Evolutionary conservation across 2,888 invertebrate species (phyloP).

Genomic region (Tenthredo mesomela): DNA sequence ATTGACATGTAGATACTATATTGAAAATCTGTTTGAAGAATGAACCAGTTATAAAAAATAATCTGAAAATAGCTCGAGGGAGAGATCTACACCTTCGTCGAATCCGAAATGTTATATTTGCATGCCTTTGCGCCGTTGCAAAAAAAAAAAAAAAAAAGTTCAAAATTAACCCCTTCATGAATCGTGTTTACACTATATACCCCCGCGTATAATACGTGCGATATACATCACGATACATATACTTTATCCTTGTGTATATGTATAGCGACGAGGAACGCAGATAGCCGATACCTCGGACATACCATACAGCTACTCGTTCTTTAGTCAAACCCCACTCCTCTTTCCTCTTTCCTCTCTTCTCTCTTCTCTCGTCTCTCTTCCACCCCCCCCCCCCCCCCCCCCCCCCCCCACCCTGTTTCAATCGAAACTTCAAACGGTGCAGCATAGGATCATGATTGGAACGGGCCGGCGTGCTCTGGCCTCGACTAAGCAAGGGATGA

Average conservation of each 20-base stretch:
- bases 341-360: neutral
- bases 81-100: neutral
- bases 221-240: neutral
- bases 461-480: constrained; percentile 67
- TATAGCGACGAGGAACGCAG: constrained; percentile 52
- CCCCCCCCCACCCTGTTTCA: constrained; percentile 73
- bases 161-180: neutral
- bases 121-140: too few species aligned
- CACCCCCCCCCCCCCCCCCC: constrained; percentile 71
- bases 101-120: neutral
- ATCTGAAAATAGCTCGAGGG: neutral
- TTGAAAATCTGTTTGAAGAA: neutral
- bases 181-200: neutral
- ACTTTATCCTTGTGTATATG: neutral
- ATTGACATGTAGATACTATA: too few species aligned
- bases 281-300: constrained; percentile 71
- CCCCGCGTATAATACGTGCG: neutral
- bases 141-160: neutral
- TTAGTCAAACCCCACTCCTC: constrained; percentile 75
- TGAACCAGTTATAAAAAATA: neutral
- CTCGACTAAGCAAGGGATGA: constrained; percentile 59
- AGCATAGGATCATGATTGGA: constrained; percentile 78
- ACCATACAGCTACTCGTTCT: constrained; percentile 72
- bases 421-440: constrained; percentile 78
- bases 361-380: neutral